A percentile compares a stretch with the other conserved stretches of the same genome.
phyloP scores from a whole-genome alignment of 2,797 vertebrate genomes.

The Pseudomugil tenellus region DNA sequence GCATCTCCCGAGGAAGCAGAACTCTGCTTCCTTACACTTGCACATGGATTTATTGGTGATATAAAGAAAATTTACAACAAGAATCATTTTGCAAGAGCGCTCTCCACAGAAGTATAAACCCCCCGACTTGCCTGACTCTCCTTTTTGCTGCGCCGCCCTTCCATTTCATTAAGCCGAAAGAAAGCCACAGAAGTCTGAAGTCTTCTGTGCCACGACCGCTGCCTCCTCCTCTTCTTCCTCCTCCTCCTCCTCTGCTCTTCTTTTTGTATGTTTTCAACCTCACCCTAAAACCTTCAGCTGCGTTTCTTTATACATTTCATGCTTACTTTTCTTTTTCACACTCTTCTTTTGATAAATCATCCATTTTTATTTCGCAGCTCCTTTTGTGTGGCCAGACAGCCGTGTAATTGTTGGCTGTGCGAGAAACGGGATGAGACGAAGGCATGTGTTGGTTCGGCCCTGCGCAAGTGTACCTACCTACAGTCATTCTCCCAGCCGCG shows the following conservation, averaged over 20 bases:
- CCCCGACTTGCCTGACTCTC: conserved; percentile 40
- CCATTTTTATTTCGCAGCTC: conserved; percentile 67
- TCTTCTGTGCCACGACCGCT: conserved; percentile 52
- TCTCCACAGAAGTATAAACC: conserved; percentile 68
- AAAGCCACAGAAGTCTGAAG: conserved; percentile 61
- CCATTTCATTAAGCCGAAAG: conserved; percentile 81
- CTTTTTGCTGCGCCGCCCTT: conserved; percentile 70
- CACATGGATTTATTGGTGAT: conserved; percentile 73
- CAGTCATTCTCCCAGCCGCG: conserved; percentile 54
- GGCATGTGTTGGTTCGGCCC: conserved; percentile 49
- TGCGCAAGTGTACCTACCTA: conserved; percentile 58
- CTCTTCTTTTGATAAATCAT: conserved; percentile 54
- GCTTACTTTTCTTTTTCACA: conserved; percentile 56
- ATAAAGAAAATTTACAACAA: conserved; percentile 81
- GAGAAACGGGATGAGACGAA: conserved; percentile 62
- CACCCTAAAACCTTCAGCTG: conserved; percentile 66
- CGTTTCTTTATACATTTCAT: conserved; percentile 69
- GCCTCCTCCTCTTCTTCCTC: conserved; percentile 30
- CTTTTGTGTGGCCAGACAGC: conserved; percentile 74
- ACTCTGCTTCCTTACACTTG: conserved; percentile 41
- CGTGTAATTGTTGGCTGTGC: conserved; percentile 72
- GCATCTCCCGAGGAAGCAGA: conserved; percentile 47
- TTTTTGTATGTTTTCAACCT: conserved; percentile 67
- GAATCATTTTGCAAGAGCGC: conserved; percentile 74
- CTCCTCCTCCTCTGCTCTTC: too few species aligned